Evolutionary conservation across 2,888 invertebrate genomes (phyloP), one percentile per base, ranked within the genome.

Genomic region (Metalampra italica): DNA sequence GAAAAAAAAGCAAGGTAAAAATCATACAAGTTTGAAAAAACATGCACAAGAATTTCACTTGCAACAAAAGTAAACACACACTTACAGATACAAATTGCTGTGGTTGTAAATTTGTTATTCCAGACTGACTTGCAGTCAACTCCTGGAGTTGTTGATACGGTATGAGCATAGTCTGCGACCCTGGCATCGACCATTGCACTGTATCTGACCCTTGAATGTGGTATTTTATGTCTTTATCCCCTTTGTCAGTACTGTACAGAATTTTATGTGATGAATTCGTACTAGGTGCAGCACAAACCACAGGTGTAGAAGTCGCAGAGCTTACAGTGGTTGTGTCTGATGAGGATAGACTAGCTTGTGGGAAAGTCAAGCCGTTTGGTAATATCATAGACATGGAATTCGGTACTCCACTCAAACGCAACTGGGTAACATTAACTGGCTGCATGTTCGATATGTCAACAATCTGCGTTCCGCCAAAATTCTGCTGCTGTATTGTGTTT

Each of bases 51-150:
- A n/a, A n/a, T n/a, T n/a, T n/a, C 5, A 22, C 22, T 22, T 3
- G 5, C 2, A 5, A 22, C 22, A 22, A 22, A 22, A 22, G 3
- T 22, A 22, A 22, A 5, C 5, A 22, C 2, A 22, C 5, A 84
- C 88, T 83, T 58, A 89, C 89, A 48, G 89, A 89, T 49, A 89
- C 86, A 82, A 76, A 89, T 53, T 88, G 89, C 47, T 89, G 87
- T 1, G 75, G 78, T 50, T 87, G 89, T 15, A 89, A 59, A 55
- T 84, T 86, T 9, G 78, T 56, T 47, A 88, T 53, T 7, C 82
- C 84, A 32, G 78, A 62, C 53, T 85, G 88, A 54, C 71, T 75
- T 2, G 78, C 65, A 1, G 84, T 66, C 29, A 88, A 65, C 38
- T 89, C 89, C 54, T 89, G 89, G 3, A 89, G 59, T 52, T 88